These are phyloP conservation scores for Synergus japonicus DNA, from an alignment of 2,888 invertebrate genomes.

Conservation along the genomic window DNA sequence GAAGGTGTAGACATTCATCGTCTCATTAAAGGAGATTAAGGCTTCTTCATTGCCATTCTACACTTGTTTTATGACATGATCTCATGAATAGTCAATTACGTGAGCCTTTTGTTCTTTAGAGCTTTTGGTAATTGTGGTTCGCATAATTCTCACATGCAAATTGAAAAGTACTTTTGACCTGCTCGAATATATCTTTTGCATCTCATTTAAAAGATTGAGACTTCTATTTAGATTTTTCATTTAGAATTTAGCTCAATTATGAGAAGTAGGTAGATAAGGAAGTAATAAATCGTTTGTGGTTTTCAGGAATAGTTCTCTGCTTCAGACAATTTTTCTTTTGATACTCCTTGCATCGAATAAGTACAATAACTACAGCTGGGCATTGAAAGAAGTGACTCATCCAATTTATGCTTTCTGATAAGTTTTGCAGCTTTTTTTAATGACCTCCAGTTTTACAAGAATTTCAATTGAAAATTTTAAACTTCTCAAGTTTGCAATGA, in stretches of 20 bases:
- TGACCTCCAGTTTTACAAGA: neutral
- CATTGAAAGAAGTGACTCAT: neutral
- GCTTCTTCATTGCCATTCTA: slow-evolving; percentile 30
- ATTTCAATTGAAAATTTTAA: too few relatives aligned
- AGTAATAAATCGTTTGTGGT: too few relatives aligned
- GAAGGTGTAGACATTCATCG: neutral
- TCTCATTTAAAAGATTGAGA: neutral
- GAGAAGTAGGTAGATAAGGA: neutral
- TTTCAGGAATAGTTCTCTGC: too few relatives aligned
- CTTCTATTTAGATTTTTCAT: neutral
- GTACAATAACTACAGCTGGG: too few relatives aligned
- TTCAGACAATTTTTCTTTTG: too few relatives aligned
- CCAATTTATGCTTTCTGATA: neutral
- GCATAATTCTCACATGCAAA: neutral
- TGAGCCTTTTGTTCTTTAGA: slow-evolving; percentile 25
- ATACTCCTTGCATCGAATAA: too few relatives aligned
- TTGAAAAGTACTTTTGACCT: neutral
- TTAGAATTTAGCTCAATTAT: neutral
- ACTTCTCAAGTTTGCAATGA: too few relatives aligned
- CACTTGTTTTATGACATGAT: slow-evolving; percentile 21
- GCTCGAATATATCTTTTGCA: neutral
- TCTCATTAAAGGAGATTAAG: slow-evolving; percentile 21
- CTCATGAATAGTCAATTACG: slow-evolving; percentile 29
- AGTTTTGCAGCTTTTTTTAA: neutral
- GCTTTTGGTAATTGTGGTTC: neutral